phyloP scores from a whole-genome alignment of 37 sponge, comb jelly and placozoan species.

The Agelas oroides region DNA sequence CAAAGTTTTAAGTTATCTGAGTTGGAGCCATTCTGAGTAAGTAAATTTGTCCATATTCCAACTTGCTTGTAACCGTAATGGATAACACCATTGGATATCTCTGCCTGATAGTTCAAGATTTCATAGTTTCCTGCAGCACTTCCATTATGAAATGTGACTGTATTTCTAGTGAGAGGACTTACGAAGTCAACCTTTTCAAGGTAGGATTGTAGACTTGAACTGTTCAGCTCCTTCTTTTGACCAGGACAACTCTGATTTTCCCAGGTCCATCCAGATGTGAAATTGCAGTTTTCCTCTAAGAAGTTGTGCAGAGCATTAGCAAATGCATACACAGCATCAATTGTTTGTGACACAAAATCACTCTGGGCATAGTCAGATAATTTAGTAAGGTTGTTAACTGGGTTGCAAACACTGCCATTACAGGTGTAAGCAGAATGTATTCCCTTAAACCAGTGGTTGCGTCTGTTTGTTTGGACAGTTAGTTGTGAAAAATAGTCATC shows the following conservation, averaged over 20 bases:
- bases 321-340: slow-evolving; percentile 76
- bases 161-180: slow-evolving; percentile 16
- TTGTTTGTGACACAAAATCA: slow-evolving; percentile 52
- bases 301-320: slow-evolving; percentile 66
- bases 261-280: slow-evolving; percentile 9
- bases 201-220: slow-evolving; percentile 2
- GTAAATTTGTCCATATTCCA: slow-evolving; percentile 56
- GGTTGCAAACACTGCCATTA: background rate
- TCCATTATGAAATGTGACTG: slow-evolving; percentile 61
- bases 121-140: slow-evolving; percentile 39
- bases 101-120: slow-evolving; percentile 44
- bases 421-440: slow-evolving; percentile 24
- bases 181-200: slow-evolving; percentile 51
- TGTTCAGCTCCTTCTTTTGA: slow-evolving; percentile 4
- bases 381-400: background rate
- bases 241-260: slow-evolving; percentile 25
- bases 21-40: background rate
- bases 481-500: slow-evolving; percentile 53
- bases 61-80: slow-evolving; percentile 13
- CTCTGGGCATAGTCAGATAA: slow-evolving; percentile 25
- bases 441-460: slow-evolving; percentile 61
- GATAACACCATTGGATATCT: background rate
- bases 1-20: background rate
- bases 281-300: slow-evolving; percentile 58
- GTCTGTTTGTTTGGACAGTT: slow-evolving; percentile 35